Conservation (phyloP, 2,797 vertebrate species). For the Nannoperca obscura region DNA sequence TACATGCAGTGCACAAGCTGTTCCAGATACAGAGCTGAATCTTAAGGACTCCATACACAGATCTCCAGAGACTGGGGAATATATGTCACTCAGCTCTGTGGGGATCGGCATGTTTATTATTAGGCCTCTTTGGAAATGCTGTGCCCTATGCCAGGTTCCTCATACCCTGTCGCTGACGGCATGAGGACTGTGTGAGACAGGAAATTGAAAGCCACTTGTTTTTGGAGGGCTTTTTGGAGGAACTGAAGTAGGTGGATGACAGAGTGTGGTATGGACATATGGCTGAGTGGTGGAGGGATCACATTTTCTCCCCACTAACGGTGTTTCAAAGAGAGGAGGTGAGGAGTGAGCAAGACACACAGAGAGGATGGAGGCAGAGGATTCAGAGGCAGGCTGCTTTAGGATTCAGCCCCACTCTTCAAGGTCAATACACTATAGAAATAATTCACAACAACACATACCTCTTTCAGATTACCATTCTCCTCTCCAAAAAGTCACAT, state of each 20-base stretch:
- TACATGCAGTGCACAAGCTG: slow-evolving; percentile 67
- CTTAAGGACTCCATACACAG: slow-evolving; percentile 41
- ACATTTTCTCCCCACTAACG: slow-evolving; percentile 43
- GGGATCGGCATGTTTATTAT: slow-evolving; percentile 68
- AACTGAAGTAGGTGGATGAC: slow-evolving; percentile 56
- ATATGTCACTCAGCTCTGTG: slow-evolving; percentile 67
- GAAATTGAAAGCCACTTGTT: slow-evolving; percentile 70
- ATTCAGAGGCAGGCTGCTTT: slow-evolving; percentile 41
- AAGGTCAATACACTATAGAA: slow-evolving; percentile 53
- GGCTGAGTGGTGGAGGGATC: slow-evolving; percentile 45
- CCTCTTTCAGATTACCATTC: not conserved
- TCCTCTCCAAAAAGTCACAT: not conserved
- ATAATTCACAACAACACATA: slow-evolving; percentile 41
- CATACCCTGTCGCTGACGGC: slow-evolving; percentile 38
- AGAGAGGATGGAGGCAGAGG: slow-evolving; percentile 17
- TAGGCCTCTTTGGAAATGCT: slow-evolving; percentile 65
- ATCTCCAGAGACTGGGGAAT: slow-evolving; percentile 57
- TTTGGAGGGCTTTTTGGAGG: slow-evolving; percentile 62
- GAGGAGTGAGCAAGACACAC: slow-evolving; percentile 8
- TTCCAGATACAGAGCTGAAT: slow-evolving; percentile 59
- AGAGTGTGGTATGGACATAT: slow-evolving; percentile 44
- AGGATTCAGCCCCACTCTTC: slow-evolving; percentile 43
- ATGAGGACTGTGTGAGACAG: slow-evolving; percentile 36
- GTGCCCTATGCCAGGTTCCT: slow-evolving; percentile 53
- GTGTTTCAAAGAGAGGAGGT: slow-evolving; percentile 33